Base-by-base conservation (phyloP, 2,797 vertebrate species). In the Pseudochromis fuscus region DNA sequence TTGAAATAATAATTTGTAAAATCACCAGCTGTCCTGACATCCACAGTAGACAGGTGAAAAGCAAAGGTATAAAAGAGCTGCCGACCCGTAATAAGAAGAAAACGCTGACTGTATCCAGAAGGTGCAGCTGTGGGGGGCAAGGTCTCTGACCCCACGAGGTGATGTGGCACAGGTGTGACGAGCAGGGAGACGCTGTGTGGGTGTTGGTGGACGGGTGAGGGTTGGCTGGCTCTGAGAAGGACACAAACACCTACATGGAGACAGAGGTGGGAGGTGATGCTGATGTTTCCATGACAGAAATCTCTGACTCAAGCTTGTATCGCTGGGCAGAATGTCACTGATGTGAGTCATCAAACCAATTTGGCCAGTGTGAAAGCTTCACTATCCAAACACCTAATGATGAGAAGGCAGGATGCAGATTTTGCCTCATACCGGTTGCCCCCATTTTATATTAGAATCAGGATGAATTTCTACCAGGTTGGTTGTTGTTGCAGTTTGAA, bases 141-240 rank as follows among this genome's bases (percentile, higher is more conserved):
- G n/a, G n/a, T n/a, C n/a, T n/a, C n/a, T n/a, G n/a, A 19, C 8
- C 3, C n/a, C n/a, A 8, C 7, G 31, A 33, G 2, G 13, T 27
- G 25, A 8, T 51, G 42, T 67, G 33, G 31, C 12, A 28, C 40
- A 66, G 57, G 53, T 73, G 67, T 66, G 46, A 10, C 30, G 46
- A 18, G 58, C 9, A 38, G 24, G 42, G 31, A 35, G 18, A 18
- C 52, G 28, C 21, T 12, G 30, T 28, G 8, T 27, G 18, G 38
- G 31, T 48, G 52, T 21, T 23, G n/a, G 62, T 42, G 56, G 25
- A 66, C 40, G 62, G 55, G 40, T 65, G 69, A 75, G 45, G 25
- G 21, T 44, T 42, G 55, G 59, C 37, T 68, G 44, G 10, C 30
- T 55, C 11, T 40, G 44, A 37, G 56, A 69, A 50, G 30, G 38